These are phyloP conservation scores for Limnephilus lunatus DNA, from an alignment of 2,888 invertebrate species.

Conservation along the genomic window DNA sequence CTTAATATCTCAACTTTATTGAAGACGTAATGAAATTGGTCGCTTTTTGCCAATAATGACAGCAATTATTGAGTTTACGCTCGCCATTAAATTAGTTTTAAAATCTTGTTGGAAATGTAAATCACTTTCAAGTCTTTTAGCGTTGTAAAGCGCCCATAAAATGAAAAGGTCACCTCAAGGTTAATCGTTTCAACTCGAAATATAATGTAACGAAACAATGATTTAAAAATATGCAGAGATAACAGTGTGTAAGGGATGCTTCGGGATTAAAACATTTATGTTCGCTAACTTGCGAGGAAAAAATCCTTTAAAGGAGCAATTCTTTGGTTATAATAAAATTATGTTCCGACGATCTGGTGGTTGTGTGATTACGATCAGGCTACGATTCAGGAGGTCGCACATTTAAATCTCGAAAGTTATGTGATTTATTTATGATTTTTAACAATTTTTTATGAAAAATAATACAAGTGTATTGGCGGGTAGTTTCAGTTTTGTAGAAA, in stretches of 20 bases:
- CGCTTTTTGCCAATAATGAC: slow-evolving; percentile 35
- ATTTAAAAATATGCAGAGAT: background rate
- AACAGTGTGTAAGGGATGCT: background rate
- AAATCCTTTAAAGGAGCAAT: background rate
- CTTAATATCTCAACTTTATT: slow-evolving; percentile 17
- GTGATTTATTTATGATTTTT: too few species aligned
- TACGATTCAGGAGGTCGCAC: too few species aligned
- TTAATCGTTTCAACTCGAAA: background rate
- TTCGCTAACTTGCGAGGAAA: too few species aligned
- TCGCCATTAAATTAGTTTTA: slow-evolving; percentile 21
- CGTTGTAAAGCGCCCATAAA: background rate
- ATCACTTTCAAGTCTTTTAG: slow-evolving; percentile 8
- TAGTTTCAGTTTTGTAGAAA: too few species aligned
- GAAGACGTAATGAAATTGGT: slow-evolving; percentile 38
- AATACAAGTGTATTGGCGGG: too few species aligned
- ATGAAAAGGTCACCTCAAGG: background rate
- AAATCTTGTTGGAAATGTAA: slow-evolving; percentile 45
- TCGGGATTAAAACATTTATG: background rate
- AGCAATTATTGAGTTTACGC: slow-evolving; percentile 33
- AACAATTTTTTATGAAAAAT: too few species aligned
- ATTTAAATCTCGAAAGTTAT: too few species aligned
- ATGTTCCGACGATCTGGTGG: background rate
- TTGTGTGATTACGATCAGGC: too few species aligned
- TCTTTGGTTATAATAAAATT: background rate
- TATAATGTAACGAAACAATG: background rate